These are phyloP conservation scores for Bombus vancouverensis DNA, from an alignment of 1,140 invertebrate genomes.

Conservation along the genomic window DNA sequence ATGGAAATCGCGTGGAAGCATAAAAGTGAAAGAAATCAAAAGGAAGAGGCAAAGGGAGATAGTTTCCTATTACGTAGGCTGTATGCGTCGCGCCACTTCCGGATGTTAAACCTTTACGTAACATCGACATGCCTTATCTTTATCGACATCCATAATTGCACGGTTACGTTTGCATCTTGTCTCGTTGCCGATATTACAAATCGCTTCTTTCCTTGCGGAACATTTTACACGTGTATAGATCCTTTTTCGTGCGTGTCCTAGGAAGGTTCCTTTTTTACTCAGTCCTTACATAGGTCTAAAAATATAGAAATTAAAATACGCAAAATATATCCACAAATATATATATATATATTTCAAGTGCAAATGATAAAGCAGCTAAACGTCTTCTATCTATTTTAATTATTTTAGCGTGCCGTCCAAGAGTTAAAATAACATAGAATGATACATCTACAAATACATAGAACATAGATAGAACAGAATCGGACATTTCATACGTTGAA, in stretches of 20 bases:
- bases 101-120: slow-evolving; percentile 46
- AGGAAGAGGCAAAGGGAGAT: slow-evolving; percentile 1
- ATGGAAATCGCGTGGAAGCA: neutral
- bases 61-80: neutral
- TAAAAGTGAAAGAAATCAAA: slow-evolving; percentile 5
- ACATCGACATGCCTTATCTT: slow-evolving; percentile 29
- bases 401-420: too few relatives aligned
- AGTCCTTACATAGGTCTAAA: neutral
- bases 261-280: neutral
- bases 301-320: neutral
- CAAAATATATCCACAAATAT: too few relatives aligned
- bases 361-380: too few relatives aligned
- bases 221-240: too few relatives aligned
- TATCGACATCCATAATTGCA: slow-evolving; percentile 29
- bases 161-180: neutral
- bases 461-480: too few relatives aligned
- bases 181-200: neutral
- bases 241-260: neutral
- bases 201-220: neutral
- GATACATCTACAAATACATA: too few relatives aligned
- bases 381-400: too few relatives aligned
- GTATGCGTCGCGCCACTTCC: slow-evolving; percentile 37
- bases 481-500: too few relatives aligned
- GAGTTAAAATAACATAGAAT: too few relatives aligned
- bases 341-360: too few relatives aligned